Evolutionary conservation across 1,140 invertebrate genomes (phyloP).

Genomic region (Zaprionus inermis): DNA sequence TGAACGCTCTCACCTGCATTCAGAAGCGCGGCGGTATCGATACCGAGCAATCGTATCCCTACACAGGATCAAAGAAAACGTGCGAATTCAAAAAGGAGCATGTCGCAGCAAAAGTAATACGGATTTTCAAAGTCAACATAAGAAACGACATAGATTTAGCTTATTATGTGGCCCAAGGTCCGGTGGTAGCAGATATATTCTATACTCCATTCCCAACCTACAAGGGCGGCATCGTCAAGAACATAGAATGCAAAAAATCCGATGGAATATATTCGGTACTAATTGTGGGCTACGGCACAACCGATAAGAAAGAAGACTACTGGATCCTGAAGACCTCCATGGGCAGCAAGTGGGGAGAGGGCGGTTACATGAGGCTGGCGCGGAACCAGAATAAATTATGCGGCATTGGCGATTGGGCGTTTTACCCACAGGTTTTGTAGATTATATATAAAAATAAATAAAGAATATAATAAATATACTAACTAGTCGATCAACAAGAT

Average conservation of each 20-base stretch:
- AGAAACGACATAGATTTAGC: constrained; percentile 9
- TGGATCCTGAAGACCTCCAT: constrained; percentile 29
- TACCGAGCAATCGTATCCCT: constrained; percentile 16
- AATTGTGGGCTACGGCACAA: constrained; percentile 25
- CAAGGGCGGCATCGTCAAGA: background rate
- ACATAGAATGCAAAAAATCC: background rate
- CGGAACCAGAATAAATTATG: constrained; percentile 16
- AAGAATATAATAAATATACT: too few relatives aligned
- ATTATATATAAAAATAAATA: too few relatives aligned
- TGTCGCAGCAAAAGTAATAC: constrained; percentile 7
- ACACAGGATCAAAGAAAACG: background rate
- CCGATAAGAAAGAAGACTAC: constrained; percentile 4
- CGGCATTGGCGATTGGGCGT: background rate
- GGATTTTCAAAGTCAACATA: background rate
- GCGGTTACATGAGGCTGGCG: constrained; percentile 24
- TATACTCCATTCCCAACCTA: background rate
- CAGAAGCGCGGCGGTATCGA: constrained; percentile 8
- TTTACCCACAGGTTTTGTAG: constrained; percentile 1
- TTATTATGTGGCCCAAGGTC: constrained; percentile 1
- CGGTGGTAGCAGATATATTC: constrained; percentile 14
- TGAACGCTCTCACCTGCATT: background rate
- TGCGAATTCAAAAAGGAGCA: background rate
- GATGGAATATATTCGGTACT: constrained; percentile 15
- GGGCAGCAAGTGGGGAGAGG: constrained; percentile 13
- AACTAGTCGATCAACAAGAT: background rate